These are phyloP conservation scores for Stercorarius parasiticus DNA, from an alignment of 2,113 vertebrate species.

Conservation along the genomic window DNA sequence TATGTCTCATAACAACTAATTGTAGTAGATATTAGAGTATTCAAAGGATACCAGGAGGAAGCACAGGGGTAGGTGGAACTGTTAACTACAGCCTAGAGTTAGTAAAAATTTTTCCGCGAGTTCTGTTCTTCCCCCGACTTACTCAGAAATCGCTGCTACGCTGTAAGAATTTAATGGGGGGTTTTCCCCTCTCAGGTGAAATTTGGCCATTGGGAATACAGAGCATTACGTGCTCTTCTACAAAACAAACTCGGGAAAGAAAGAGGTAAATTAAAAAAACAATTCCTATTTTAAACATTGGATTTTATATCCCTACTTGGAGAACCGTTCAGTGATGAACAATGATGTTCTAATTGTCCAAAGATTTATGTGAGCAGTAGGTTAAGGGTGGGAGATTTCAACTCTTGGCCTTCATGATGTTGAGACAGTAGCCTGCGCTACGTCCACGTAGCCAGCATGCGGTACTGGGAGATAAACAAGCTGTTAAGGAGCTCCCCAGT, in stretches of 20 bases:
- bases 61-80: neutral
- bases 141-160: neutral
- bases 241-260: neutral
- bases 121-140: neutral
- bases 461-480: neutral
- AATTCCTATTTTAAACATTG: neutral
- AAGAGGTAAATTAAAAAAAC: neutral
- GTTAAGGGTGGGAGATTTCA: neutral
- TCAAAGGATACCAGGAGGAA: neutral
- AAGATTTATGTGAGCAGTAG: neutral
- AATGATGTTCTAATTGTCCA: neutral
- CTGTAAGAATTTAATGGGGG: neutral
- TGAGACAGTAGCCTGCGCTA: neutral
- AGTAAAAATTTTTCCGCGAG: neutral
- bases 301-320: neutral
- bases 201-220: neutral
- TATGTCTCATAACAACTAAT: neutral
- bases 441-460: neutral
- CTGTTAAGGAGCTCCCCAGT: neutral
- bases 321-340: neutral
- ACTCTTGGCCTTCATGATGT: neutral
- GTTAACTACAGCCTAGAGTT: neutral
- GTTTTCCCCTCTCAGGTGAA: neutral
- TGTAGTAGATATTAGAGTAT: neutral
- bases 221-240: neutral